phyloP scores from a whole-genome alignment of 1,140 invertebrate species.

The Potamilus streckersoni region DNA sequence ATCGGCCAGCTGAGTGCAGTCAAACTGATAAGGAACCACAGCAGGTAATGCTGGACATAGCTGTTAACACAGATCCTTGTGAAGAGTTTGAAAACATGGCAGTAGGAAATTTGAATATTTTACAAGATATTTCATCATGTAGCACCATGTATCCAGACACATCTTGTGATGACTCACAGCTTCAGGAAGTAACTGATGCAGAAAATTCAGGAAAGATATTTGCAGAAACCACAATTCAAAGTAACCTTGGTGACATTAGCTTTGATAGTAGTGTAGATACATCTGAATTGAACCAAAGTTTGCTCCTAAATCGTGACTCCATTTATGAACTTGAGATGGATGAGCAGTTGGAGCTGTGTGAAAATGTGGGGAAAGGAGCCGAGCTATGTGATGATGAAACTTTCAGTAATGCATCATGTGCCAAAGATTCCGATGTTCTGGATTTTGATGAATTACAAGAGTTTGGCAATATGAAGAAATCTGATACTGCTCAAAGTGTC shows the following conservation, averaged over 20 bases:
- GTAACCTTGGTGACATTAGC: constrained; percentile 49
- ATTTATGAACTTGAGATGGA: constrained; percentile 66
- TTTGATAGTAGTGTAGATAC: constrained; percentile 57
- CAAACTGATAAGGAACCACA: too few relatives aligned
- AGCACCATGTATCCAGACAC: constrained; percentile 27
- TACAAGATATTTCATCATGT: constrained; percentile 31
- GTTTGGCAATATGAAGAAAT: constrained; percentile 29
- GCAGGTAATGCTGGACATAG: constrained; percentile 33
- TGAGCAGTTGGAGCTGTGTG: constrained; percentile 54
- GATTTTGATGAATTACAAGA: constrained; percentile 10
- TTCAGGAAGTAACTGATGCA: constrained; percentile 16
- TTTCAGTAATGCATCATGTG: constrained; percentile 56
- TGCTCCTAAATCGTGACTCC: constrained; percentile 51
- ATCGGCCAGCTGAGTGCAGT: neutral
- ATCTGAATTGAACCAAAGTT: constrained; percentile 18
- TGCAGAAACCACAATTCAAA: constrained; percentile 16
- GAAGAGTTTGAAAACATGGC: constrained; percentile 43
- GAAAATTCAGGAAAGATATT: constrained; percentile 13
- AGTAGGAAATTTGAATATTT: constrained; percentile 28
- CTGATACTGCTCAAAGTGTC: constrained; percentile 40
- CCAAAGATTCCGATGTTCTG: constrained; percentile 39
- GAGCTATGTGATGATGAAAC: constrained; percentile 59
- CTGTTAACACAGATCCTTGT: constrained; percentile 45
- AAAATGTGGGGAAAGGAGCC: constrained; percentile 35
- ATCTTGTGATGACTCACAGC: constrained; percentile 18